Base-by-base conservation (phyloP, 1,140 invertebrate species). In the Papilio xuthus region DNA sequence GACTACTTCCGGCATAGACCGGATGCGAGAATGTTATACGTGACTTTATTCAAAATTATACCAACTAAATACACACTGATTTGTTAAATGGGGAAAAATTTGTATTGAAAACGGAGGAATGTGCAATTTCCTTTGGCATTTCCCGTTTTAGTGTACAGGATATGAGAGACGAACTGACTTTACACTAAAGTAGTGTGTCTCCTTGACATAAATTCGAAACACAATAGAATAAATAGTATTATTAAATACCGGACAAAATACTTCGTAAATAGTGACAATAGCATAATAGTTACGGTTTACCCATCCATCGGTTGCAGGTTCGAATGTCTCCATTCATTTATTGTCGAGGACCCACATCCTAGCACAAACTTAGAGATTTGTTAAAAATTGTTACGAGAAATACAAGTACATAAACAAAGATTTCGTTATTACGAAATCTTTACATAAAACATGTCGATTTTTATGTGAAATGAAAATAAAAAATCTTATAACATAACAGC, bases 1-100 rank as follows among this genome's bases (percentile, higher is more conserved):
- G 6, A 20, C 41, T 42, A 73, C 71, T 73, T 73, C 71, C 41
- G 71, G 71, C 28, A 10, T 72, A 15, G 37, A 50, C 28, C 69
- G 69, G 13, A 42, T 32, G 73, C 56, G 70, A 73, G 69, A 60
- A 41, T 28, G 37, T 32, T 37, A 32, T 80, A 80, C 80, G 80
- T 80, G 80, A 80, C 80, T 80, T 78, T 75, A 80, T 75, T 80
- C 80, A 78, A 80, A 80, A 80, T 80, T 70, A 76, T 75, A 69
- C 56, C 53, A 73, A n/a, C 72, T 75, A 78, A 75, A 73, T 44
- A 20, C 50, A 70, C 18, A 67, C 26, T 28, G 10, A 67, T 60
- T 76, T 79, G 63, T 70, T 60, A 80, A 72, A 77, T 15, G 26
- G 4, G 6, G 60, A 28, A 67, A 60, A 67, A 67, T 18, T 67